Base-by-base conservation (phyloP, 2,888 invertebrate genomes). In the Hemicrepidius hirtus region DNA sequence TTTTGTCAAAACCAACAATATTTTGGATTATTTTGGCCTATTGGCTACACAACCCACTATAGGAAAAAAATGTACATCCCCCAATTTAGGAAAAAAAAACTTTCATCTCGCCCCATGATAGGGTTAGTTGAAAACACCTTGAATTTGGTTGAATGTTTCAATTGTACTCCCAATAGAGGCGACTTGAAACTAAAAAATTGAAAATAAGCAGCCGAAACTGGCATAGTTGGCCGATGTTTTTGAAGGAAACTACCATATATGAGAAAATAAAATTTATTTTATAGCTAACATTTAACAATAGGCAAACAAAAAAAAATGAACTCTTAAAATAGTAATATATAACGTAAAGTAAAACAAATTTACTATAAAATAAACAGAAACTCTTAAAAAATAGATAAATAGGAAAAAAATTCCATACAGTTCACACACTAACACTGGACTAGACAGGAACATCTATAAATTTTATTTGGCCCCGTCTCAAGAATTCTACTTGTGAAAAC, bases 91-190 rank as follows among this genome's bases (percentile, higher is more conserved):
- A n/a, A n/a, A 40, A 40, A 40, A 40, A 40, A 40, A 40, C 12
- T 40, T 40, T 40, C 40, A 40, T 40, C 40, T 40, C 40, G 40
- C 40, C 40, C 40, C 40, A 40, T n/a, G 40, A 40, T 40, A n/a
- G 40, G 40, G 40, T n/a, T 6, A 40, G n/a, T 9, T 40, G 40
- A 40, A 40, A 40, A 40, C 40, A 40, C 40, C 40, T 9, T 12
- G 12, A 3, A 40, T 40, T 40, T 40, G 6, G 9, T 6, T 40
- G 40, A 9, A 40, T 40, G 12, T 40, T 40, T 40, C 40, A 9
- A 40, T 40, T 40, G 12, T 40, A n/a, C 40, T 40, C 40, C 9
- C 40, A 40, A 40, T n/a, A n/a, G 40, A n/a, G 40, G 40, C n/a
- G n/a, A 40, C 40, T 40, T 40, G 40, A 40, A 40, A 40, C 40